Base-by-base conservation (phyloP, 2,797 vertebrate genomes). In the Gallinago solitaria region DNA sequence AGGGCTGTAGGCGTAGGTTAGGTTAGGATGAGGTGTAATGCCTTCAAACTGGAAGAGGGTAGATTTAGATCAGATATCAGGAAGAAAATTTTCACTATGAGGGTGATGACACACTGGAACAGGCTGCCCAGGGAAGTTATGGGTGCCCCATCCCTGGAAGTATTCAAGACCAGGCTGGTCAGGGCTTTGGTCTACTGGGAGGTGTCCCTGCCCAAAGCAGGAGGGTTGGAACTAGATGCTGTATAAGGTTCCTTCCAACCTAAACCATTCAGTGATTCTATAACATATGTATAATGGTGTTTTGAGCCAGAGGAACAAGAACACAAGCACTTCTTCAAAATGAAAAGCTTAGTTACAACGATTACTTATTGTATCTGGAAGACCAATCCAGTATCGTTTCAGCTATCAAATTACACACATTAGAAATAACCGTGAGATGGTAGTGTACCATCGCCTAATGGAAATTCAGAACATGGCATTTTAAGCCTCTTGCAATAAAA, bases 251-350 rank as follows among this genome's bases (percentile, higher is more conserved):
- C 24, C 35, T 60, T 60, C 57, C 24, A 37, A 37, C 35, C 33
- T 35, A 27, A 60, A 37, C 35, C 16, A 5, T 37, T 37, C 56
- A 24, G 15, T n/a, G 56, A 33, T 57, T 33, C 57, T 27, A 27
- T 53, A 20, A 64, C 5, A 17, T 13, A 10, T 16, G 5, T 23
- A 21, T 54, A 51, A 48, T 0, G 0, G 16, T 61, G 20, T 76
- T 89, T 76, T 82, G 47, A 73, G n/a, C 23, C 41, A 45, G 17
- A 91, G 30, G 28, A 89, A 51, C 17, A 57, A 48, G 51, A 85
- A 18, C 12, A 23, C 16, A 54, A 53, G 6, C 30, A 28, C 8
- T 50, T 74, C 47, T 69, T 89, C 27, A 47, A 47, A 89, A 69
- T 17, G 3, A 50, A 76, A 73, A 51, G 18, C 57, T 83, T 61